A percentile compares a stretch with the other conserved stretches of the same genome.
phyloP scores from a whole-genome alignment of 2,113 vertebrate species.

The Fregetta grallaria region DNA sequence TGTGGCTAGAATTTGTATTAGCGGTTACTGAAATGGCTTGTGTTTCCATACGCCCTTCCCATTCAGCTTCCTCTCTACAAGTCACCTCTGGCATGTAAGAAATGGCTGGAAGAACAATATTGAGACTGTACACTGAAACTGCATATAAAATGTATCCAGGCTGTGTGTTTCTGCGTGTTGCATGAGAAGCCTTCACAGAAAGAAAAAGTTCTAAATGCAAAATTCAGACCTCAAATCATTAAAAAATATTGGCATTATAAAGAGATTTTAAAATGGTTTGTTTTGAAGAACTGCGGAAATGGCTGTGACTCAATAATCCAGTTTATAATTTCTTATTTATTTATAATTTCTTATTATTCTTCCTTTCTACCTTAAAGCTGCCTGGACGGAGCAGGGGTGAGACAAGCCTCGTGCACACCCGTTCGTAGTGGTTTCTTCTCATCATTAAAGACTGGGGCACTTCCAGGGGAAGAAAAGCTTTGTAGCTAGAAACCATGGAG shows the following conservation, averaged over 20 bases:
- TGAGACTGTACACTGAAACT: not conserved
- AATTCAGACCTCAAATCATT: not conserved
- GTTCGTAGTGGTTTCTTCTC: fast-evolving
- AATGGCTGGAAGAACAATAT: not conserved
- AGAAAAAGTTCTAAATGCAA: not conserved
- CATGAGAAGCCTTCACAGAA: not conserved
- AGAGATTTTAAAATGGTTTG: not conserved
- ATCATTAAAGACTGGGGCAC: not conserved
- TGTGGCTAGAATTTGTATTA: not conserved
- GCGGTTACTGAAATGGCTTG: not conserved
- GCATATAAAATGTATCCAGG: not conserved
- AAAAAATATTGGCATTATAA: not conserved
- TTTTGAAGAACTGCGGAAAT: not conserved
- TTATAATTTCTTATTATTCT: no score
- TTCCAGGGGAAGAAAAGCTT: not conserved
- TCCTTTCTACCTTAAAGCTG: not conserved
- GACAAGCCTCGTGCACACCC: not conserved
- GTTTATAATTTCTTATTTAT: not conserved
- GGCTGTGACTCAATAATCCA: not conserved
- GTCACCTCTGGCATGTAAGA: not conserved
- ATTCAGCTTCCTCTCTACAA: not conserved
- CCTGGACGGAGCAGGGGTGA: not conserved
- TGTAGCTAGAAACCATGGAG: not conserved
- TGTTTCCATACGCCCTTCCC: not conserved
- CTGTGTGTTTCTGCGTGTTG: not conserved